These are phyloP conservation scores for Saturnia pavonia DNA, from an alignment of 2,888 invertebrate genomes.

Conservation along the genomic window DNA sequence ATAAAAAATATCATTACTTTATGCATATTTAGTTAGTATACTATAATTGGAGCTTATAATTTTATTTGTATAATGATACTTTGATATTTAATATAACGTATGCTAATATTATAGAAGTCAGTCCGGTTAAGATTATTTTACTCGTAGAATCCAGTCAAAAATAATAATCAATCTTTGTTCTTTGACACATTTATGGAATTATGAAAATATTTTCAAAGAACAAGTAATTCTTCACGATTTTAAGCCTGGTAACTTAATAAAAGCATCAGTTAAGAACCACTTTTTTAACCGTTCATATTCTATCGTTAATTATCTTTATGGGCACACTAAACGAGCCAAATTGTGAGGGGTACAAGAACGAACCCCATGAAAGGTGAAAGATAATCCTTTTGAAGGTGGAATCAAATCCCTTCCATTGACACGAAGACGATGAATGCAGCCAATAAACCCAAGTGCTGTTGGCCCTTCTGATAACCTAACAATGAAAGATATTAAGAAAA, in stretches of 20 bases:
- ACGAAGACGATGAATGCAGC: constrained; percentile 90
- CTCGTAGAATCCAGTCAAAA: neutral
- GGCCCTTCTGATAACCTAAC: constrained; percentile 88
- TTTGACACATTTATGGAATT: neutral
- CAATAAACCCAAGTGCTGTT: constrained; percentile 88
- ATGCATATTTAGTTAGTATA: constrained; percentile 22
- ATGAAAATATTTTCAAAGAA: neutral
- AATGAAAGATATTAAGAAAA: constrained; percentile 10
- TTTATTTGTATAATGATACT: neutral
- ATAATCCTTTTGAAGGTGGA: constrained; percentile 78
- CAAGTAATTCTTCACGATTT: neutral
- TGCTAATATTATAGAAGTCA: neutral
- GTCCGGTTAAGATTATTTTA: neutral
- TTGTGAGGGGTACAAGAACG: constrained; percentile 71
- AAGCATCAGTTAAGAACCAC: neutral
- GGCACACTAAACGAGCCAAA: constrained; percentile 66
- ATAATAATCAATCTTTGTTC: neutral
- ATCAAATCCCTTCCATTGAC: constrained; percentile 83
- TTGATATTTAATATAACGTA: neutral
- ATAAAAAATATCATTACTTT: constrained; percentile 21
- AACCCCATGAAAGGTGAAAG: constrained; percentile 58
- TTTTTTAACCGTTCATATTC: neutral
- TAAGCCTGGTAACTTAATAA: neutral
- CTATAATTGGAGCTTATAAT: neutral
- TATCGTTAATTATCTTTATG: constrained; percentile 38